phyloP scores from a whole-genome alignment of 92 coral and sea anemone genomes.

The Zoanthus sansibaricus region DNA sequence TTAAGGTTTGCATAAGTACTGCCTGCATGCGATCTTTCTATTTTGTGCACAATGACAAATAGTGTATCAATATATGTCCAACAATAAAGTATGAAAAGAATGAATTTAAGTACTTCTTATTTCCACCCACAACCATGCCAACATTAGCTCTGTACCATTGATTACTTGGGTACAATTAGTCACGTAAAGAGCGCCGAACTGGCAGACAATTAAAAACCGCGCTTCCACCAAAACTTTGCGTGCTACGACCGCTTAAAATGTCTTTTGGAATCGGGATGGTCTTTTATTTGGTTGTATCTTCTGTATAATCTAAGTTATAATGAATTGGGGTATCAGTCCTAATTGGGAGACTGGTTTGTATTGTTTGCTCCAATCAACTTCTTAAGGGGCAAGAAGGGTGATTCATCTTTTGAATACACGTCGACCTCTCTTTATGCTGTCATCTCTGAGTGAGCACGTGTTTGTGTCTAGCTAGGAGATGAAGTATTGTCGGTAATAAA shows the following conservation, averaged over 20 bases:
- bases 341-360: constrained; percentile 68
- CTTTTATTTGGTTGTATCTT: constrained; percentile 37
- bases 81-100: constrained; percentile 50
- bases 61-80: constrained; percentile 69
- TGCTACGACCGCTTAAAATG: constrained; percentile 20
- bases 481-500: neutral
- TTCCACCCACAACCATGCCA: constrained; percentile 37
- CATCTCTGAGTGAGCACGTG: constrained; percentile 36
- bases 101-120: constrained; percentile 33
- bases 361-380: constrained; percentile 63
- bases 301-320: constrained; percentile 51
- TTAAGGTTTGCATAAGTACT: constrained; percentile 53
- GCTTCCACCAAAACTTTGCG: constrained; percentile 1
- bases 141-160: constrained; percentile 10
- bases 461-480: constrained; percentile 12
- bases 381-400: constrained; percentile 62
- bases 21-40: constrained; percentile 48
- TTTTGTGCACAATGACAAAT: constrained; percentile 54
- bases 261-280: neutral
- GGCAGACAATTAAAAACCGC: neutral
- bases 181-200: constrained; percentile 9
- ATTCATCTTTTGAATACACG: constrained; percentile 55
- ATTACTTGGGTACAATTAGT: constrained; percentile 5
- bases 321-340: constrained; percentile 55
- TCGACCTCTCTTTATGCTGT: neutral